A percentile compares a stretch with the other conserved stretches of the same genome.
Evolutionary conservation across 2,888 invertebrate genomes (phyloP).

Genomic region (Cosmia pyralina): DNA sequence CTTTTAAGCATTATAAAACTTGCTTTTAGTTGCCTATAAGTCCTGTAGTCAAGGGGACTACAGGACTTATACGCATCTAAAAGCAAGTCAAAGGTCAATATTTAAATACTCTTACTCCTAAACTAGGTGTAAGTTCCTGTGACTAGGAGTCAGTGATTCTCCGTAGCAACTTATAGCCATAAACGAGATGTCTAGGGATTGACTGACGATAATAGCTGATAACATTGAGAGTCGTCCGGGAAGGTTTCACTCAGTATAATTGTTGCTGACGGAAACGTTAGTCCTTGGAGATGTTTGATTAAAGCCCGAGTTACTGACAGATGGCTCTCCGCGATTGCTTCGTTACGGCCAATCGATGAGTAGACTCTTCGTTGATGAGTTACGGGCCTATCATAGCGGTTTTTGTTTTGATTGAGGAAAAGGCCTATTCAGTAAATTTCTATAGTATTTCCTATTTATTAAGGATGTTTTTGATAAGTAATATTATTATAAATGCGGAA

Average conservation of each 20-base stretch:
- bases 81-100: no score
- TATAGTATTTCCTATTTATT: neutral
- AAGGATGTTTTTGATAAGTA: no score
- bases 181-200: slow-evolving; percentile 21
- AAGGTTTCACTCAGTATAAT: slow-evolving; percentile 65
- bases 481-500: no score
- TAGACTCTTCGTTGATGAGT: slow-evolving; percentile 53
- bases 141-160: no score
- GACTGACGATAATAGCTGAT: slow-evolving; percentile 38
- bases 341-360: slow-evolving; percentile 51
- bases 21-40: no score
- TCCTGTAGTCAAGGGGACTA: no score
- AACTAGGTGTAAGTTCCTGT: no score
- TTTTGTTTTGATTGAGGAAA: slow-evolving; percentile 18
- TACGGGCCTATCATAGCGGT: slow-evolving; percentile 33
- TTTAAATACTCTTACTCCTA: no score
- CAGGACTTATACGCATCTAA: no score
- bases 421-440: neutral
- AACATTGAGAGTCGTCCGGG: slow-evolving; percentile 43
- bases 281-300: slow-evolving; percentile 70
- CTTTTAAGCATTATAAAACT: no score
- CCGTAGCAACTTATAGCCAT: no score
- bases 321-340: slow-evolving; percentile 63
- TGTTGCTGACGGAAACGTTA: slow-evolving; percentile 68
- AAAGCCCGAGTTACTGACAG: slow-evolving; percentile 62